Percentiles rank a stretch among this genome's conserved stretches.
phyloP scores from a whole-genome alignment of 2,113 vertebrate species.

The Alectura lathami region DNA sequence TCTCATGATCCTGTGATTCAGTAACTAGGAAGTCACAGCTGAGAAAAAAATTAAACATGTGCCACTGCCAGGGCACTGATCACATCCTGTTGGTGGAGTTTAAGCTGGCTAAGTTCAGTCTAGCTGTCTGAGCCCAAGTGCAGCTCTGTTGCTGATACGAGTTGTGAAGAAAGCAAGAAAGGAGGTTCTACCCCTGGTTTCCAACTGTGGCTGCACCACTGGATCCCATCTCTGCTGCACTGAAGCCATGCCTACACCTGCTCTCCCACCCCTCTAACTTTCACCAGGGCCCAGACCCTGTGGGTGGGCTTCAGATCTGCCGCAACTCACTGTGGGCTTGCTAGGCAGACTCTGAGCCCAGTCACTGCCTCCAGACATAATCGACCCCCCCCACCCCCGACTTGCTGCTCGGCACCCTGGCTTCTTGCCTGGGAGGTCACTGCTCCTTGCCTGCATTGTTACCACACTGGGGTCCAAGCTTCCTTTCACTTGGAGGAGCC shows the following conservation, averaged over 20 bases:
- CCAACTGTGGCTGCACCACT: not conserved
- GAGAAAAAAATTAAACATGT: not conserved
- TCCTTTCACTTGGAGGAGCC: not conserved
- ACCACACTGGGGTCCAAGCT: fast-evolving
- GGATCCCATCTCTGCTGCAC: not conserved
- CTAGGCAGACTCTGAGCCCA: not conserved
- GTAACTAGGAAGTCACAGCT: not conserved
- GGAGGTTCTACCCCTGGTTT: not conserved
- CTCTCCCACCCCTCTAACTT: not conserved
- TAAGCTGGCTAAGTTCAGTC: not conserved
- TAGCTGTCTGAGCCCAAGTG: not conserved
- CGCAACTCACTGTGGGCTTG: fast-evolving
- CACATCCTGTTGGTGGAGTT: not conserved
- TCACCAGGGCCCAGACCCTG: not conserved
- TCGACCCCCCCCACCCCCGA: not conserved
- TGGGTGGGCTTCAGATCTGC: not conserved
- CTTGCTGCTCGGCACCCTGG: fast-evolving
- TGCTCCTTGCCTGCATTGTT: too few species aligned
- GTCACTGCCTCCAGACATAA: not conserved
- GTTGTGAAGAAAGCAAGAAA: not conserved
- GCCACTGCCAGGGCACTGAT: not conserved
- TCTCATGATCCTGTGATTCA: not conserved
- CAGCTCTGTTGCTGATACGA: not conserved
- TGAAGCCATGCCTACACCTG: fast-evolving
- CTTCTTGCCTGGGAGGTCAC: not conserved